Percentiles rank a stretch among this genome's conserved stretches.
Conservation (phyloP, 2,113 vertebrate genomes). For the Narcine bancroftii region DNA sequence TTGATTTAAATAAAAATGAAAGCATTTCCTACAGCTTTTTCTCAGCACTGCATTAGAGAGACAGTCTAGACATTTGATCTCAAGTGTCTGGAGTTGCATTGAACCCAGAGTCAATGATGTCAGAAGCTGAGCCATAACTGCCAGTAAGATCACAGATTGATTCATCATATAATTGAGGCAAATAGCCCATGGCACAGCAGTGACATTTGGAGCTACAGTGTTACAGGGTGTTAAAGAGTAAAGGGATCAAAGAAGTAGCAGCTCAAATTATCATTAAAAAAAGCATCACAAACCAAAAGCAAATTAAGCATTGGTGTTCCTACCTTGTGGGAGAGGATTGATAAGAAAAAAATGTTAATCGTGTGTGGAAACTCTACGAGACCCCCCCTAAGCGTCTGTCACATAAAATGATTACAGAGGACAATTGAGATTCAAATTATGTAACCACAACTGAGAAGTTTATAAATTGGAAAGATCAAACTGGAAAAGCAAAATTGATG, state of each 20-base stretch:
- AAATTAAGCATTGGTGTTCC: neutral
- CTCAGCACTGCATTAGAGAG: too few relatives aligned
- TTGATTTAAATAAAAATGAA: too few relatives aligned
- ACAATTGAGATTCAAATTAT: neutral
- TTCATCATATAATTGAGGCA: too few relatives aligned
- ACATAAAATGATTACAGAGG: neutral
- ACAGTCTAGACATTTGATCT: too few relatives aligned
- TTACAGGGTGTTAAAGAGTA: neutral
- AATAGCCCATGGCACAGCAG: too few relatives aligned
- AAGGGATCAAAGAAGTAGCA: neutral
- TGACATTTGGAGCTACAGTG: too few relatives aligned
- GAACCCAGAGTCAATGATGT: too few relatives aligned
- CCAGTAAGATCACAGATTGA: too few relatives aligned
- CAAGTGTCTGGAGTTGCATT: too few relatives aligned
- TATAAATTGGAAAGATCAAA: neutral
- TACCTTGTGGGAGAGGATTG: neutral
- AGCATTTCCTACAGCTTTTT: too few relatives aligned
- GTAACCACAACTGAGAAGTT: neutral
- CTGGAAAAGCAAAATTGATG: neutral
- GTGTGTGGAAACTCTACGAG: neutral
- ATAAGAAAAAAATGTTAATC: neutral
- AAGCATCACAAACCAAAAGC: neutral
- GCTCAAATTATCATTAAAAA: neutral
- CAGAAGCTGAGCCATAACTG: too few relatives aligned
- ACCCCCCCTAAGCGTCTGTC: neutral